These are phyloP conservation scores for Drepanosiphum platanoidis DNA, from an alignment of 2,888 invertebrate species.

Conservation along the genomic window DNA sequence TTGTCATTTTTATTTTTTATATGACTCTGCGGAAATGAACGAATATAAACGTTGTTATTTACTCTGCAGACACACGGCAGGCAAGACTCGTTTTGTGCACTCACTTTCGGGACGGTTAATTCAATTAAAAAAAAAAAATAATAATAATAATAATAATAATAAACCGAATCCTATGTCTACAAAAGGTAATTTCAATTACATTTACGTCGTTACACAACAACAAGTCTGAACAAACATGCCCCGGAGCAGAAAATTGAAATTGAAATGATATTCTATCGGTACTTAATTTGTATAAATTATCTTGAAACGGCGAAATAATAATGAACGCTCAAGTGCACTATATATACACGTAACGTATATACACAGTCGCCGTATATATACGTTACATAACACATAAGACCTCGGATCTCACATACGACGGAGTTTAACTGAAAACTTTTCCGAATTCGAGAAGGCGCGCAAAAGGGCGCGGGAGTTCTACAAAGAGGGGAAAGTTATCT, in stretches of 20 bases:
- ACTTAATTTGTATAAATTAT: slow-evolving; percentile 25
- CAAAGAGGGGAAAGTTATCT: slow-evolving; percentile 36
- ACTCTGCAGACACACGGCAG: no score
- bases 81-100: not conserved
- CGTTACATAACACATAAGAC: not conserved
- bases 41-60: no score
- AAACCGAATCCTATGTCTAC: not conserved
- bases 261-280: slow-evolving; percentile 26
- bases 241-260: not conserved
- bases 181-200: slow-evolving; percentile 27
- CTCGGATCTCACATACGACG: not conserved
- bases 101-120: not conserved
- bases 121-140: not conserved
- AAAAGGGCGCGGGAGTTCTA: not conserved
- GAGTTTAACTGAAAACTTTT: slow-evolving; percentile 34
- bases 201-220: not conserved
- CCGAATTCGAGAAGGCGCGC: not conserved
- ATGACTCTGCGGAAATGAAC: no score
- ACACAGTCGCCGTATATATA: not conserved
- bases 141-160: not conserved
- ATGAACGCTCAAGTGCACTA: slow-evolving; percentile 9
- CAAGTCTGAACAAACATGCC: slow-evolving; percentile 17
- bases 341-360: not conserved
- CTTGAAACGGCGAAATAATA: slow-evolving; percentile 8
- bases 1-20: no score